A percentile compares a stretch with the other conserved stretches of the same genome.
phyloP scores from a whole-genome alignment of 2,113 vertebrate genomes.

The Poecile atricapillus region DNA sequence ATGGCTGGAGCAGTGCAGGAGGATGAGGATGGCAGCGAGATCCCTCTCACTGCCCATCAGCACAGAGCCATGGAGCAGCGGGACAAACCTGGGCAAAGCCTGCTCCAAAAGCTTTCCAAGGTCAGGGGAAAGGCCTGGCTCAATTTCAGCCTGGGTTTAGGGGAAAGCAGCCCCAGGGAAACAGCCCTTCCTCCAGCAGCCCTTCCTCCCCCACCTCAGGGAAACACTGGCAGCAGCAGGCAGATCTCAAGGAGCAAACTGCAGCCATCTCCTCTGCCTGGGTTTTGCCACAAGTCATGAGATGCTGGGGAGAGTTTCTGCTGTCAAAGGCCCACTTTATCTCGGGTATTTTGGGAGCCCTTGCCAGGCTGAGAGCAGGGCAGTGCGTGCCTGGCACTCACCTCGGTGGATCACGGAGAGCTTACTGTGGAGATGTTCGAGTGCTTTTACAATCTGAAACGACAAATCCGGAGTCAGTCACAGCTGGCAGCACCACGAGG shows the following conservation, averaged over 20 bases:
- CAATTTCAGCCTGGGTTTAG: neutral
- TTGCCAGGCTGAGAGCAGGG: neutral
- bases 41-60: neutral
- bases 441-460: conserved; percentile 91
- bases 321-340: neutral
- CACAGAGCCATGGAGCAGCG: fast-evolving
- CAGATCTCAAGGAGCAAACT: neutral
- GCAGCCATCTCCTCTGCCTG: neutral
- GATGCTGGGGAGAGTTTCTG: neutral
- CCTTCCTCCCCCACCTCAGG: neutral
- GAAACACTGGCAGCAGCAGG: neutral
- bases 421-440: conserved; percentile 97
- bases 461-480: conserved; percentile 16
- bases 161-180: neutral
- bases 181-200: neutral
- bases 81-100: neutral
- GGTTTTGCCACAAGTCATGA: neutral
- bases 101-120: neutral
- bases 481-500: neutral
- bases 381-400: conserved; percentile 55
- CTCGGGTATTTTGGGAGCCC: neutral
- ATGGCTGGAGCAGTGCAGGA: neutral
- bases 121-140: neutral
- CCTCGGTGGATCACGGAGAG: conserved; percentile 97
- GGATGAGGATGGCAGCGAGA: neutral